Evolutionary conservation across 1,140 invertebrate species (phyloP).

Genomic region (Nephotettix cincticeps): DNA sequence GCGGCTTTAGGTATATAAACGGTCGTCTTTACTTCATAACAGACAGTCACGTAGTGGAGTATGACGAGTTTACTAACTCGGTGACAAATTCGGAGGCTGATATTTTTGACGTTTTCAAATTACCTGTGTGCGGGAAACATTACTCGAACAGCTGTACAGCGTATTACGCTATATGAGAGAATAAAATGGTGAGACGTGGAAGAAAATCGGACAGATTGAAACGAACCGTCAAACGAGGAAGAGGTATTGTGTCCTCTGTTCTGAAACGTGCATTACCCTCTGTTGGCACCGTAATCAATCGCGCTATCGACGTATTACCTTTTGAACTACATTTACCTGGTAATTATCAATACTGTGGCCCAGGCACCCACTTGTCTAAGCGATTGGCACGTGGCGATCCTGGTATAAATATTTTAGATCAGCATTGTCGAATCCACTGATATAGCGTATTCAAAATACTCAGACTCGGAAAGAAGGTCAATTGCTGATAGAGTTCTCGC

Average conservation of each 20-base stretch:
- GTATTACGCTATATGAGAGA: not conserved
- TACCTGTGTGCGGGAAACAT: too few relatives aligned
- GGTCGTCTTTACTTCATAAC: not conserved
- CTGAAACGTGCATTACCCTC: too few relatives aligned
- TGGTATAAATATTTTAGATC: constrained; percentile 49
- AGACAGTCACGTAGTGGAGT: too few relatives aligned
- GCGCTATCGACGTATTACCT: constrained; percentile 48
- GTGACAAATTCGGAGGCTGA: not conserved
- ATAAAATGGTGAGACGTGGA: not conserved
- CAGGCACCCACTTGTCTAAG: constrained; percentile 49
- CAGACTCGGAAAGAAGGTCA: constrained; percentile 44
- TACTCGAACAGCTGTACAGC: too few relatives aligned
- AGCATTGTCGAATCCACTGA: constrained; percentile 49
- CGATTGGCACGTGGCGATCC: constrained; percentile 46
- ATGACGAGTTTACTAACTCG: not conserved
- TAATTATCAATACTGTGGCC: constrained; percentile 51
- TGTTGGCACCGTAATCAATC: too few relatives aligned
- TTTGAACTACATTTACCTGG: constrained; percentile 50
- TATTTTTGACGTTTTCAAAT: not conserved
- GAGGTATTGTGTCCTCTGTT: too few relatives aligned
- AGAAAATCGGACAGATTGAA: not conserved
- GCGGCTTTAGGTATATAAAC: too few relatives aligned
- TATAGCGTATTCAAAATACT: constrained; percentile 47
- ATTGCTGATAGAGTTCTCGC: constrained; percentile 46
- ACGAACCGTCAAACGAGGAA: not conserved